Evolutionary conservation across 2,888 invertebrate genomes (phyloP).

Genomic region (Xanthia icteritia): DNA sequence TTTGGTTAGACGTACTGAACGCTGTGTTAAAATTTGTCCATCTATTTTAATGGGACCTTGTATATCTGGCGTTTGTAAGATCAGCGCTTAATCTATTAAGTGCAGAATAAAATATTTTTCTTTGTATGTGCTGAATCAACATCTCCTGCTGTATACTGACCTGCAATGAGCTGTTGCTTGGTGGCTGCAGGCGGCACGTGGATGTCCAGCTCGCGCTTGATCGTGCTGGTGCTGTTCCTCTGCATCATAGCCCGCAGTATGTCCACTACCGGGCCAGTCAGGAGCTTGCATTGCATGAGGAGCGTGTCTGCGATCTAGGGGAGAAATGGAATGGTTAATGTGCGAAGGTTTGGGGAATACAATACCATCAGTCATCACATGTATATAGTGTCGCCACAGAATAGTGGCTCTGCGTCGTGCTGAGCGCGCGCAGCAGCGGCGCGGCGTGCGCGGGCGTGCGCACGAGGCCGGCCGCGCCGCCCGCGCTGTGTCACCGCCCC

Average conservation of each 20-base stretch:
- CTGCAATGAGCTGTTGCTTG: constrained; percentile 77
- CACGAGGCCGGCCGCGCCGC: too few relatives aligned
- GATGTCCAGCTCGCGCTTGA: constrained; percentile 66
- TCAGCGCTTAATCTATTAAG: too few relatives aligned
- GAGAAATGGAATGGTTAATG: neutral
- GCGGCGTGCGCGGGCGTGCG: too few relatives aligned
- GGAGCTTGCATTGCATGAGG: constrained; percentile 76
- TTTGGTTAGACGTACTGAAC: too few relatives aligned
- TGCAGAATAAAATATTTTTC: too few relatives aligned
- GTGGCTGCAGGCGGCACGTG: constrained; percentile 71
- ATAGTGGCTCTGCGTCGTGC: too few relatives aligned
- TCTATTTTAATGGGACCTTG: too few relatives aligned
- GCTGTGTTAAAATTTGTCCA: too few relatives aligned
- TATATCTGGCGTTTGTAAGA: too few relatives aligned
- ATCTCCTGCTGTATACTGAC: constrained; percentile 47
- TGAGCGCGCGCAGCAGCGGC: too few relatives aligned
- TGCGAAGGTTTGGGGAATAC: neutral
- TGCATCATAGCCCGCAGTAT: constrained; percentile 76
- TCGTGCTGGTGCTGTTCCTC: constrained; percentile 49
- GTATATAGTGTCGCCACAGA: neutral
- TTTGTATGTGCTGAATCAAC: neutral
- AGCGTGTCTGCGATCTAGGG: constrained; percentile 76
- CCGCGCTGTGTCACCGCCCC: too few relatives aligned
- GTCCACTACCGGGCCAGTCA: constrained; percentile 77
- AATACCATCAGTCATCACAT: neutral